Conservation (phyloP, 2,888 invertebrate species). For the Aphrophora alni region DNA sequence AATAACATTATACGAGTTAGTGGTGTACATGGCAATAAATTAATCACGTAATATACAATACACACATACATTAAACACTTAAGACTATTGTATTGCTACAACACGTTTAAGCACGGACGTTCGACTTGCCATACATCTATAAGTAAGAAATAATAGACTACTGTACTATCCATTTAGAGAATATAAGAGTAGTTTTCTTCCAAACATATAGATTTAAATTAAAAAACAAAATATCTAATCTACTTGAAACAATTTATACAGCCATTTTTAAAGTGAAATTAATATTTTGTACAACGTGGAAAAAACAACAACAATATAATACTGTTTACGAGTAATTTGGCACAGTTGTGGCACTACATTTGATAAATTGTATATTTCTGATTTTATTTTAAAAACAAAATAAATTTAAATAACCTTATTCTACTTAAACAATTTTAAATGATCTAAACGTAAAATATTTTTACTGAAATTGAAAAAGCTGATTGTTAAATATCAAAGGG, state of each 20-base stretch:
- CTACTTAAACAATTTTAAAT: no score
- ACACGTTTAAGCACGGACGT: slow-evolving; percentile 19
- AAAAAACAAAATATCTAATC: not conserved
- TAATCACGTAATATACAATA: slow-evolving; percentile 37
- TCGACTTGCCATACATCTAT: not conserved
- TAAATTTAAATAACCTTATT: no score
- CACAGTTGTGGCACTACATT: not conserved
- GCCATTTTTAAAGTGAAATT: not conserved
- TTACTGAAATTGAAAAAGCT: not conserved
- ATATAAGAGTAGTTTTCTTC: not conserved
- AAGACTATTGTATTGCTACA: slow-evolving; percentile 31
- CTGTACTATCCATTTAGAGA: not conserved
- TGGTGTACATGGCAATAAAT: slow-evolving; percentile 27
- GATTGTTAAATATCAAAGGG: not conserved
- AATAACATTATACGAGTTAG: slow-evolving; percentile 45
- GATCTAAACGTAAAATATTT: not conserved
- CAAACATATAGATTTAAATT: not conserved
- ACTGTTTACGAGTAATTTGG: not conserved
- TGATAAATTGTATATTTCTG: not conserved
- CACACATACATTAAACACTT: slow-evolving; percentile 32
- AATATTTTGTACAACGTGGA: not conserved
- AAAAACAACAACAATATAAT: not conserved
- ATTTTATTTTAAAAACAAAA: not conserved
- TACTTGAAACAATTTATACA: not conserved
- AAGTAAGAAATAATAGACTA: not conserved